Evolutionary conservation across 2,113 vertebrate genomes (phyloP).

Genomic region (Percina caprodes): DNA sequence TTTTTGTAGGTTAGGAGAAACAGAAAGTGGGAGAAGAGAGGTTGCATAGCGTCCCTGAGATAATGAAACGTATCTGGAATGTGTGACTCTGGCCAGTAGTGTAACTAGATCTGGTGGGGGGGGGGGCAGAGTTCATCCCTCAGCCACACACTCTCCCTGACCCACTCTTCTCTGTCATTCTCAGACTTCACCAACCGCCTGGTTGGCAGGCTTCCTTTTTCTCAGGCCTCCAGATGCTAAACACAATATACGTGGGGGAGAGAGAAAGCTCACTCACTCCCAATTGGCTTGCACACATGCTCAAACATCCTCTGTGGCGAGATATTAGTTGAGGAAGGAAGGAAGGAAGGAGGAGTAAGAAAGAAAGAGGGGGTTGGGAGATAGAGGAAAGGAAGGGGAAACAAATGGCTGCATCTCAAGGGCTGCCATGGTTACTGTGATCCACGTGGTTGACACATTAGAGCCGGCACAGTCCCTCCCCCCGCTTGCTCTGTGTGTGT

Average conservation of each 20-base stretch:
- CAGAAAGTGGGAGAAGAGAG: conserved; percentile 52
- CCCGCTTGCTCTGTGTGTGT: not conserved
- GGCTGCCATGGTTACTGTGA: conserved; percentile 81
- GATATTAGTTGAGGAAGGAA: conserved; percentile 29
- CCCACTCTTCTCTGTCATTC: conserved; percentile 54
- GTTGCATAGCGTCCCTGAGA: conserved; percentile 44
- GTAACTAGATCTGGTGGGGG: conserved; percentile 66
- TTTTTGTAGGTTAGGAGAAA: conserved; percentile 49
- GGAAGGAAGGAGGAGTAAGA: conserved; percentile 7
- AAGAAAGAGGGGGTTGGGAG: not conserved
- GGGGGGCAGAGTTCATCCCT: conserved; percentile 68
- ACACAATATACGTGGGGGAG: conserved; percentile 16
- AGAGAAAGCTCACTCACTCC: conserved; percentile 19
- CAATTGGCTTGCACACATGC: conserved; percentile 44
- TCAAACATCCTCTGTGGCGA: conserved; percentile 52
- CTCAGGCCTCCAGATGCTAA: conserved; percentile 65
- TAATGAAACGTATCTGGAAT: conserved; percentile 74
- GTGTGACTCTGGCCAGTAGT: conserved; percentile 60
- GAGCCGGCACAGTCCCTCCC: conserved; percentile 53
- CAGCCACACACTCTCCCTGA: conserved; percentile 76
- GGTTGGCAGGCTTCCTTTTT: conserved; percentile 59
- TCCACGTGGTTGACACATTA: conserved; percentile 82
- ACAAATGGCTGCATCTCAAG: conserved; percentile 62
- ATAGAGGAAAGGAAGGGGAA: not conserved
- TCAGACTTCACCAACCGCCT: conserved; percentile 41